These are phyloP conservation scores for Listronotus oregonensis DNA, from an alignment of 1,140 invertebrate genomes.

Conservation along the genomic window DNA sequence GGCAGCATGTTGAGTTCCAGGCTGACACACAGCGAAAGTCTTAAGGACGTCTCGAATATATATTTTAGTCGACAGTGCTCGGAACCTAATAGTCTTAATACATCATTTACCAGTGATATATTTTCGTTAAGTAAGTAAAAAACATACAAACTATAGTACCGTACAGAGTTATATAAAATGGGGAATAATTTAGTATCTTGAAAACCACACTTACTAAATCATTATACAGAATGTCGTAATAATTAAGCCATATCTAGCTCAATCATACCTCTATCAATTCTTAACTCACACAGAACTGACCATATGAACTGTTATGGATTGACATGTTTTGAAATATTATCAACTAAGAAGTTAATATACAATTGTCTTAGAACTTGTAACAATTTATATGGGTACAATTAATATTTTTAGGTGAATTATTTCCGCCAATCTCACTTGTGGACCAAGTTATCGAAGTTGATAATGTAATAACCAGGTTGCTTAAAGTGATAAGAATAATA, in stretches of 20 bases:
- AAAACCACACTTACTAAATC: too few species aligned
- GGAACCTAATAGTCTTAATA: constrained; percentile 57
- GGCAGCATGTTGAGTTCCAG: constrained; percentile 50
- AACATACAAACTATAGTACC: too few species aligned
- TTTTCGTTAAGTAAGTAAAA: constrained; percentile 50
- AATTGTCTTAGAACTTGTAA: too few species aligned
- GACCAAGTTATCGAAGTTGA: constrained; percentile 78
- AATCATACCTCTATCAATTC: too few species aligned
- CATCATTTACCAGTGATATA: constrained; percentile 54
- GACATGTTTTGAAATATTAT: too few species aligned
- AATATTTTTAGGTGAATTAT: constrained; percentile 43
- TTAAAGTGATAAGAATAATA: constrained; percentile 75
- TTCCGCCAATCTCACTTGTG: constrained; percentile 61
- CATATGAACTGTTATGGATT: too few species aligned
- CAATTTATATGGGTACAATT: constrained; percentile 17
- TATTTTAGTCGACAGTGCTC: constrained; percentile 65
- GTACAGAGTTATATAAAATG: too few species aligned
- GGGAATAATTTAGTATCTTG: too few species aligned
- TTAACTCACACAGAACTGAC: too few species aligned
- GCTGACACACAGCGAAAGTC: constrained; percentile 61
- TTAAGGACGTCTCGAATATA: constrained; percentile 69
- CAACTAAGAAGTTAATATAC: too few species aligned
- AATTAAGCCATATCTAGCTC: too few species aligned
- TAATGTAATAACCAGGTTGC: constrained; percentile 72
- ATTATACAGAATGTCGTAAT: too few species aligned